Conservation (phyloP, 1,140 invertebrate genomes). For the Idris sp. region DNA sequence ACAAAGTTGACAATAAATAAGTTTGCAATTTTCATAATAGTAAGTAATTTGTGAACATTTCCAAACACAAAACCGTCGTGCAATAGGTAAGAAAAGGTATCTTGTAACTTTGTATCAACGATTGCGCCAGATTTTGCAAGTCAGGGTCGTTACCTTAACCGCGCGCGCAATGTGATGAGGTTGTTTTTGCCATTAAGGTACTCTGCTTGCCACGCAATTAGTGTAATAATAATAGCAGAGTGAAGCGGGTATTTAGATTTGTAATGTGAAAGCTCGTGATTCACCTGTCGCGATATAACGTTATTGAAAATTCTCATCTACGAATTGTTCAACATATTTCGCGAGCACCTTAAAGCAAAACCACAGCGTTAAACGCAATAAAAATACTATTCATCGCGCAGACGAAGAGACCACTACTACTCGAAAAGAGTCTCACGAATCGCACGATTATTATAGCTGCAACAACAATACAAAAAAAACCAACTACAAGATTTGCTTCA, state of each 20-base stretch:
- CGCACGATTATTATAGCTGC: background rate
- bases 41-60: constrained; percentile 43
- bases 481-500: constrained; percentile 17
- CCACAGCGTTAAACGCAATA: constrained; percentile 10
- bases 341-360: constrained; percentile 20
- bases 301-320: constrained; percentile 41
- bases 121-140: constrained; percentile 57
- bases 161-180: constrained; percentile 53
- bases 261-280: constrained; percentile 55
- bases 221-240: constrained; percentile 56
- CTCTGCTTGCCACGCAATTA: constrained; percentile 55
- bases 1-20: no score
- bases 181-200: constrained; percentile 57
- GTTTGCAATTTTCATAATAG: no score
- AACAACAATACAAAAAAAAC: constrained; percentile 20
- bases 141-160: constrained; percentile 55
- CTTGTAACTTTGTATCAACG: constrained; percentile 49
- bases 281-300: constrained; percentile 50
- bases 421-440: background rate
- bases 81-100: constrained; percentile 54
- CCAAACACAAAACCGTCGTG: constrained; percentile 31
- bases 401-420: background rate
- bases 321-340: constrained; percentile 26
- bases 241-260: constrained; percentile 54
- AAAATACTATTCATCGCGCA: constrained; percentile 40